Evolutionary conservation across 2,113 vertebrate genomes (phyloP), one percentile per base, ranked within the genome.

Genomic region (Clinocottus analis): DNA sequence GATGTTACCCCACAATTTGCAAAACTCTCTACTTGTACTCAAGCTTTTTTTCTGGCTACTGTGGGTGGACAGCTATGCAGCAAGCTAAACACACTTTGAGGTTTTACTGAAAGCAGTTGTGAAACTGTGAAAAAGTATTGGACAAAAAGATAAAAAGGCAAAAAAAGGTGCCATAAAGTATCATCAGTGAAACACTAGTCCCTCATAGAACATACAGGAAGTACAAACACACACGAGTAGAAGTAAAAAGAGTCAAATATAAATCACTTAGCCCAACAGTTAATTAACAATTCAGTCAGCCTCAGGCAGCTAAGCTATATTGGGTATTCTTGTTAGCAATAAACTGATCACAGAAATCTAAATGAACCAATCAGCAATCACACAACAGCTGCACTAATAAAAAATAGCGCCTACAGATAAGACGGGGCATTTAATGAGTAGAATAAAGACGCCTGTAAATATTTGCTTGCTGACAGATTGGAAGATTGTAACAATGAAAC

Each of bases 331-430:
- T 14, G 53, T 21, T 43, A 29, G 37, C 25, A 43, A 19, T 31
- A 8, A 59, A 72, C 37, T 31, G 69, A 71, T 21, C 12, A 45
- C 11, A 45, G 21, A n/a, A 71, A 31, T 59, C 33, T 58, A 41
- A 39, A 70, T 29, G 3, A 25, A 39, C 3, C 29, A 33, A 60
- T 67, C 43, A 67, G 47, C 27, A 67, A n/a, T 33, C 13, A 14
- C 25, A 29, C 25, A 58, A 58, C 55, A 58, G 25, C 55, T 31
- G 27, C 27, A 8, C 27, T 9, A 17, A 58, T 58, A 29, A 58
- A 31, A n/a, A 16, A 29, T 0, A 29, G 55, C 7, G 14, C 25
- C 25, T 58, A 16, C 27, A 58, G 55, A 58, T 58, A 29, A 29
- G 25, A 58, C 25, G 14, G 53, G 10, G 53, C 11, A 27, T 56